Evolutionary conservation across 2,888 invertebrate species (phyloP).

Genomic region (Acanthopleura granulata): DNA sequence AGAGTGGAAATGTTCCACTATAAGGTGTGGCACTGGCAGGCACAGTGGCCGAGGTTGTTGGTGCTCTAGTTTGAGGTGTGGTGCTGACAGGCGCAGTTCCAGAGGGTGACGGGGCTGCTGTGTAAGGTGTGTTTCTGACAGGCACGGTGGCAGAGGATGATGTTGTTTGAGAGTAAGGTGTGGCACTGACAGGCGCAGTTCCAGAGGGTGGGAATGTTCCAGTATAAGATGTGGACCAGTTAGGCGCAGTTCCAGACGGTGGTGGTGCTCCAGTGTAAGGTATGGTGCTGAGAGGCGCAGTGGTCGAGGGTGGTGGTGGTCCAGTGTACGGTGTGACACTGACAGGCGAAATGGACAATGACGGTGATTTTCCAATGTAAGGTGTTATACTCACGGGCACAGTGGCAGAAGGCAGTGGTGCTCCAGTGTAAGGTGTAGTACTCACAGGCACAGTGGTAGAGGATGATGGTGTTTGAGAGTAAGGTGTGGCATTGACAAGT

Average conservation of each 20-base stretch:
- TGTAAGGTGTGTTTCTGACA: background rate
- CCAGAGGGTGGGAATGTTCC: background rate
- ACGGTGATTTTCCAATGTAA: background rate
- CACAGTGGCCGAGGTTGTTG: background rate
- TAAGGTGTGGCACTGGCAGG: background rate
- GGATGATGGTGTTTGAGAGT: background rate
- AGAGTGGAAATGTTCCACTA: background rate
- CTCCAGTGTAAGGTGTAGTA: background rate
- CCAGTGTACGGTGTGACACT: background rate
- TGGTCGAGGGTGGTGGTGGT: background rate
- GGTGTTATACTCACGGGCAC: background rate
- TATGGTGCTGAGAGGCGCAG: background rate
- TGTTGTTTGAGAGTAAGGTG: background rate
- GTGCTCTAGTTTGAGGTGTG: background rate
- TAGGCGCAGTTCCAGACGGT: background rate
- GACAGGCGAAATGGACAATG: background rate
- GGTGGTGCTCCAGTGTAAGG: background rate
- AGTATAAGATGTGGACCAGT: background rate
- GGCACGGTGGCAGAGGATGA: background rate
- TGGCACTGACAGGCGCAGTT: background rate
- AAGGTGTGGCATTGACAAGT: background rate
- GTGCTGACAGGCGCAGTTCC: background rate
- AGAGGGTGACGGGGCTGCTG: background rate
- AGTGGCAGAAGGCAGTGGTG: background rate
- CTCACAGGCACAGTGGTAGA: background rate